Evolutionary conservation across 2,888 invertebrate species (phyloP).

Genomic region (Apodemia zela): DNA sequence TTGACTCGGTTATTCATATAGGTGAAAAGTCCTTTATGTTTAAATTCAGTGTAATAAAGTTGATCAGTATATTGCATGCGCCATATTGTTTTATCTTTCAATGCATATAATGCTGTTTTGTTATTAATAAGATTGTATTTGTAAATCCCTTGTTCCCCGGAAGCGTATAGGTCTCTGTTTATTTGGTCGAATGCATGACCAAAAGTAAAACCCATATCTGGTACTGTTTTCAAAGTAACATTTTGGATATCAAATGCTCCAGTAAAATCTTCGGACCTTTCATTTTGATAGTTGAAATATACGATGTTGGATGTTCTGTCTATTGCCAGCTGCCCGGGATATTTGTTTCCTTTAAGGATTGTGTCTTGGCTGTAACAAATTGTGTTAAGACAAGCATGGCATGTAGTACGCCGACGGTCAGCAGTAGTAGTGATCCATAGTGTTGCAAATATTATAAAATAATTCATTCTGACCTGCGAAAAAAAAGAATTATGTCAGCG

Average conservation of each 20-base stretch:
- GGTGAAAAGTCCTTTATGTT: conserved; percentile 45
- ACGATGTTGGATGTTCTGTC: conserved; percentile 51
- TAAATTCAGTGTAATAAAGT: conserved; percentile 50
- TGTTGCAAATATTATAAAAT: conserved; percentile 10
- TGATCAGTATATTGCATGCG: conserved; percentile 54
- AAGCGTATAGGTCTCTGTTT: conserved; percentile 50
- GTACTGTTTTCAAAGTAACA: conserved; percentile 42
- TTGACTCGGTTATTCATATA: conserved; percentile 44
- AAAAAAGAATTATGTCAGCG: conserved; percentile 23
- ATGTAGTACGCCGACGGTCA: conserved; percentile 32
- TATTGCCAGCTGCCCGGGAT: conserved; percentile 58
- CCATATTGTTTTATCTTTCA: conserved; percentile 54
- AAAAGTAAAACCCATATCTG: conserved; percentile 51
- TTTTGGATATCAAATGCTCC: conserved; percentile 51
- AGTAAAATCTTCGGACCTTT: conserved; percentile 43
- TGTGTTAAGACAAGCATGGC: conserved; percentile 57
- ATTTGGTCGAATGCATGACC: conserved; percentile 52
- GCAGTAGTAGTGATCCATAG: conserved; percentile 20
- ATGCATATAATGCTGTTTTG: conserved; percentile 39
- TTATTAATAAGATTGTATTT: conserved; percentile 46
- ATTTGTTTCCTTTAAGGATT: conserved; percentile 44
- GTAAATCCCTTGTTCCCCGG: conserved; percentile 50
- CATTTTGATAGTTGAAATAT: conserved; percentile 55
- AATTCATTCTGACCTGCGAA: conserved; percentile 26
- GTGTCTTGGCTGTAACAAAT: conserved; percentile 49